Conservation (phyloP, 1,140 invertebrate species). For the Probaryconus sp. region DNA sequence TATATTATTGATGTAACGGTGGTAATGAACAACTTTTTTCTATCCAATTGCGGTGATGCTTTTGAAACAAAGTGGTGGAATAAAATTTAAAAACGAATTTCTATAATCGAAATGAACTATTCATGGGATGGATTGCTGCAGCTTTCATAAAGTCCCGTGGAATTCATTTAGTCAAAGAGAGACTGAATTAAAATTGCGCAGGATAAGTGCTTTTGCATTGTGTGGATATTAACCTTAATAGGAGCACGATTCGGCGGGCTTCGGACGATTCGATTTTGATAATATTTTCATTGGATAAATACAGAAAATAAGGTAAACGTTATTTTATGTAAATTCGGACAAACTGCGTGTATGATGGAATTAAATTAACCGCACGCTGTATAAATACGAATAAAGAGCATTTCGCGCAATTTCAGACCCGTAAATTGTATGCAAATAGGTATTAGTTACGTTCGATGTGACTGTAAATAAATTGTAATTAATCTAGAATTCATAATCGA, state of each 20-base stretch:
- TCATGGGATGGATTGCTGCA: conserved; percentile 13
- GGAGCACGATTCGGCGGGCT: conserved; percentile 13
- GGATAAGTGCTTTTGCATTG: no score
- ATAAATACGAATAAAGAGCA: conserved; percentile 19
- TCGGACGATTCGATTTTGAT: conserved; percentile 27
- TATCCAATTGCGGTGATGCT: no score
- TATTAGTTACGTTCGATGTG: conserved; percentile 8
- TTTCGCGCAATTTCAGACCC: background rate
- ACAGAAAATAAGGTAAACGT: conserved; percentile 6
- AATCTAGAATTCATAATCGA: background rate
- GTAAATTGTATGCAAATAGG: conserved; percentile 33
- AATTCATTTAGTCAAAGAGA: conserved; percentile 11
- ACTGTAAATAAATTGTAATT: conserved; percentile 21
- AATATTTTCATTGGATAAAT: conserved; percentile 28
- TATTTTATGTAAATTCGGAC: conserved; percentile 25
- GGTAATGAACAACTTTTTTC: no score
- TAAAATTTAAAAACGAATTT: conserved; percentile 9
- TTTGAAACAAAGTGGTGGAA: conserved; percentile 4
- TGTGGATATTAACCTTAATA: conserved; percentile 27
- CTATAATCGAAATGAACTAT: conserved; percentile 23
- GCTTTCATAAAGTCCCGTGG: conserved; percentile 24
- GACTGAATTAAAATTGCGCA: background rate
- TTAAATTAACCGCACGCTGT: conserved; percentile 18
- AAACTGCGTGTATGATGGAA: conserved; percentile 18
- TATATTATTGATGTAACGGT: no score